phyloP scores from a whole-genome alignment of 2,888 invertebrate genomes.

The Leistus spinibarbis region DNA sequence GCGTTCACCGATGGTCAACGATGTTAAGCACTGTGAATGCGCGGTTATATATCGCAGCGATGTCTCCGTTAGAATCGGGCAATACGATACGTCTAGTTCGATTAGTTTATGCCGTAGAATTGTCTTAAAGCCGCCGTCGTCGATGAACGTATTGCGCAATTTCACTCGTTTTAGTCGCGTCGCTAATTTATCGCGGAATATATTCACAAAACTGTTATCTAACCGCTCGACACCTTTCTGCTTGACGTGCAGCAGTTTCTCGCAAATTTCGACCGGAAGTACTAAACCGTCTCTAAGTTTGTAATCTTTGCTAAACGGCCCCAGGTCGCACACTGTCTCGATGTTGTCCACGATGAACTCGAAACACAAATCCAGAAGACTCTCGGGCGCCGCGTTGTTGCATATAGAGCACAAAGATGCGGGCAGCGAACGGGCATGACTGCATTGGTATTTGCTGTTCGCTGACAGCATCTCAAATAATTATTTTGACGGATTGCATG shows the following conservation, averaged over 20 bases:
- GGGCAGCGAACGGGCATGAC: constrained; percentile 54
- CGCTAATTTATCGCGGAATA: constrained; percentile 70
- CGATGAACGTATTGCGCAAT: constrained; percentile 73
- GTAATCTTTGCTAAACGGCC: constrained; percentile 57
- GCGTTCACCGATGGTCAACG: constrained; percentile 73
- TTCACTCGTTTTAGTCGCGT: constrained; percentile 73
- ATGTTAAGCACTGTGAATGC: constrained; percentile 71
- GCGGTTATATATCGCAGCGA: constrained; percentile 72
- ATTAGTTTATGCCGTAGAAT: constrained; percentile 75
- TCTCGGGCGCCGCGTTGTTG: constrained; percentile 61
- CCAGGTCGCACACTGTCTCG: constrained; percentile 64
- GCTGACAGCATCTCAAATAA: constrained; percentile 51
- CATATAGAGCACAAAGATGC: constrained; percentile 55
- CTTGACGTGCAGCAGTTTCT: constrained; percentile 66
- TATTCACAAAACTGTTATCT: constrained; percentile 71
- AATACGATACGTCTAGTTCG: constrained; percentile 77
- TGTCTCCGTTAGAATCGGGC: constrained; percentile 67
- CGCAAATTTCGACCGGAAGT: constrained; percentile 75
- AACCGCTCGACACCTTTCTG: constrained; percentile 58
- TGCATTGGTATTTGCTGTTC: constrained; percentile 48
- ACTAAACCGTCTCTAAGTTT: constrained; percentile 66
- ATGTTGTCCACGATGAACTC: constrained; percentile 68
- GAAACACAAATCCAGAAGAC: constrained; percentile 68
- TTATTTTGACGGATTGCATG: constrained; percentile 9
- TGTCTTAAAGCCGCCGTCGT: constrained; percentile 71